Percentiles rank a stretch among this genome's conserved stretches.
Conservation (phyloP, 35 echinoderm and acorn worm genomes). For the Ophiothrix spiculata region DNA sequence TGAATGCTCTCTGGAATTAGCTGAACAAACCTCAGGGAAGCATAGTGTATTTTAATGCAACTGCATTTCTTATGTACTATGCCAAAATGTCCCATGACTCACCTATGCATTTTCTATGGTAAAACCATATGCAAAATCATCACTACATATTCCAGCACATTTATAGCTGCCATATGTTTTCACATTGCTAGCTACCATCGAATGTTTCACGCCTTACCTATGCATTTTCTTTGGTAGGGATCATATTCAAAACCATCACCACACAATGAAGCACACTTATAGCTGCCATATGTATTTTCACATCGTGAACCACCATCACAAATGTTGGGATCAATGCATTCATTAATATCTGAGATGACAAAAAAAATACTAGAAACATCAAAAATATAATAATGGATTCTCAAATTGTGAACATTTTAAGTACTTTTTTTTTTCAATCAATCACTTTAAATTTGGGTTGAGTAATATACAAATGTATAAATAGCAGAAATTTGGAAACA, state of each 20-base stretch:
- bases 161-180: not conserved
- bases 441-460: no score
- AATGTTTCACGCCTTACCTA: slow-evolving; percentile 21
- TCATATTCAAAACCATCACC: slow-evolving; percentile 30
- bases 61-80: no score
- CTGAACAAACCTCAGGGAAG: no score
- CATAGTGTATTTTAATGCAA: no score
- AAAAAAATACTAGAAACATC: not conserved
- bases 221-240: slow-evolving; percentile 4
- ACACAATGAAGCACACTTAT: slow-evolving; percentile 44
- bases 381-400: not conserved
- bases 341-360: slow-evolving; percentile 57
- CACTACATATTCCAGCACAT: not conserved
- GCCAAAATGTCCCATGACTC: not conserved
- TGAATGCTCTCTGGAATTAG: no score
- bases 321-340: slow-evolving; percentile 48
- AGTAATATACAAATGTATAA: no score
- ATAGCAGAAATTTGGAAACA: no score
- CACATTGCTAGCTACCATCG: not conserved
- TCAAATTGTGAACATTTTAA: not conserved
- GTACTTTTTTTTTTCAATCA: not conserved
- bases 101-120: not conserved
- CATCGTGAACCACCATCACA: slow-evolving; percentile 39
- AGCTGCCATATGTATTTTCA: slow-evolving; percentile 45
- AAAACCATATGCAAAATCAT: not conserved